Base-by-base conservation (phyloP, 2,888 invertebrate genomes). In the Salpingus planirostris region DNA sequence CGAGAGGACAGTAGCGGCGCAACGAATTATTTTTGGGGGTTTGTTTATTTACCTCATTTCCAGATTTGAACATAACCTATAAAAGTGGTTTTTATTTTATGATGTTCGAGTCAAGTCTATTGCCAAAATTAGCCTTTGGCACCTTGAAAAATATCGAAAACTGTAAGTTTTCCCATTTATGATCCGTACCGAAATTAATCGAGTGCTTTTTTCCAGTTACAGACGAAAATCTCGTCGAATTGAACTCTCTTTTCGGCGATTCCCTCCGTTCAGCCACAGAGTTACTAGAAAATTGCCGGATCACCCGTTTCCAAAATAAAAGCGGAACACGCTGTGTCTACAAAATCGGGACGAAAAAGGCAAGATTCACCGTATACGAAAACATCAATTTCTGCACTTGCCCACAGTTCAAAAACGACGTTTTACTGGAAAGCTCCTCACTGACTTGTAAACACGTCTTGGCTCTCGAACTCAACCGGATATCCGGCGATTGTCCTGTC, bases 391-490 rank as follows among this genome's bases (percentile, higher is more conserved):
- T 70, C 53, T 84, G 84, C 40, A 68, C 73, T 5, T 84, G 84
- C 47, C 62, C 52, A n/a, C 71, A 73, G 1, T 84, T 80, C 43
- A 65, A 66, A 27, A 55, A 54, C 21, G 58, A 67, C 38, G 80
- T 83, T 13, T 55, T 83, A 25, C 69, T 68, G 27, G 57, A 61
- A 15, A 65, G 64, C 39, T 52, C 53, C 7, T 65, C 67, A 43
- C 55, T 76, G 21, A 74, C 73, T 2, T 84, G 84, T 47, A 76
- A 80, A 48, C 84, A 84, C 57, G 64, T 83, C 13, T 50, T 84
- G 39, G 80, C 77, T 2, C 70, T 71, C 7, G 71, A 74, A 54
- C 47, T 84, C 38, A 73, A 76, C 1, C 8, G 12, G 8, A 11
- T 24, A 8, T 24, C 12, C 11, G 8, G 11, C 8, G 15, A 21